These are phyloP conservation scores for Misgurnus mizolepis DNA, from an alignment of 2,113 vertebrate species.

Conservation along the genomic window DNA sequence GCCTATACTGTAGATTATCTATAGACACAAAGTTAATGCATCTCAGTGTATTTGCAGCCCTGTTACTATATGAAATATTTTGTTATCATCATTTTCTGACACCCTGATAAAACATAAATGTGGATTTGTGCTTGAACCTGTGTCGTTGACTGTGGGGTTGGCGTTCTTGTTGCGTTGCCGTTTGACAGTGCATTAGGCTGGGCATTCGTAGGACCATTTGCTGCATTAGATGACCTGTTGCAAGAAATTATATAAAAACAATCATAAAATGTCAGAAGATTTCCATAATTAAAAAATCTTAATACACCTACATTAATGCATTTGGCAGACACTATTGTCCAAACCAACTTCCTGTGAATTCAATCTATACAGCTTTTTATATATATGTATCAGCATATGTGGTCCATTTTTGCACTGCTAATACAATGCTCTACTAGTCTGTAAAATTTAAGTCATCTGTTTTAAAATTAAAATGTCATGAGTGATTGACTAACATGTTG, in stretches of 20 bases:
- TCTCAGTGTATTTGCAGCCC: neutral
- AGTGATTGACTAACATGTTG: conserved; percentile 53
- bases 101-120: neutral
- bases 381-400: too few relatives aligned
- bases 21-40: too few relatives aligned
- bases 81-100: neutral
- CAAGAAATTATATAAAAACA: neutral
- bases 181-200: conserved; percentile 24
- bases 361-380: too few relatives aligned
- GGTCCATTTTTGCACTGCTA: too few relatives aligned
- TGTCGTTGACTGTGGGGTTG: conserved; percentile 25
- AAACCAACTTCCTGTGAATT: too few relatives aligned
- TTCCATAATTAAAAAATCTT: neutral
- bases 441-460: neutral
- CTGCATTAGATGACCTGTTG: conserved; percentile 55
- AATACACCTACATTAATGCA: neutral
- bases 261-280: neutral
- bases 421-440: too few relatives aligned
- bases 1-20: neutral
- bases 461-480: neutral
- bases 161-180: conserved; percentile 1
- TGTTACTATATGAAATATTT: neutral
- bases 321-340: neutral
- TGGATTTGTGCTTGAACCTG: conserved; percentile 46
- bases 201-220: conserved; percentile 9